Evolutionary conservation across 2,797 vertebrate species (phyloP).

Genomic region (Sebastiscus tertius): DNA sequence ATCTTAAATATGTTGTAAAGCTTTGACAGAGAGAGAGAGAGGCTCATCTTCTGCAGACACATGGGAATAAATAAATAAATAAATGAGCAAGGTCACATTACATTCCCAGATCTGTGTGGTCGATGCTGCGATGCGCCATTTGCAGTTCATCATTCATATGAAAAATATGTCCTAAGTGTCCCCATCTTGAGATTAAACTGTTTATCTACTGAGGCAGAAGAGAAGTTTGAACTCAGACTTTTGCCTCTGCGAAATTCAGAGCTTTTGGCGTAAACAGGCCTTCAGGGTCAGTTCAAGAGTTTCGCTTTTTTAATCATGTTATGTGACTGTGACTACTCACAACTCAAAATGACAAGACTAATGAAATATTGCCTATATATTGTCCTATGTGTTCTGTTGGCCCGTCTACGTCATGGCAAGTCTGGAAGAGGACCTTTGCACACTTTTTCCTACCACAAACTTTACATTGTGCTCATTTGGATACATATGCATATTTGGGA

Average conservation of each 20-base stretch:
- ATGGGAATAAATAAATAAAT: not conserved
- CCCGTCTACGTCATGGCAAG: not conserved
- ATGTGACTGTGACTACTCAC: slow-evolving; percentile 3
- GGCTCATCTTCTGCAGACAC: slow-evolving; percentile 1
- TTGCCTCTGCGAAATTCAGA: not conserved
- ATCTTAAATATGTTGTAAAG: not conserved
- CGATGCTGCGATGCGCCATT: slow-evolving; percentile 22
- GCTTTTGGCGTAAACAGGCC: slow-evolving; percentile 14
- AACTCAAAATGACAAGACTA: not conserved
- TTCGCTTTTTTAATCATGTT: slow-evolving; percentile 19
- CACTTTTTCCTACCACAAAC: not conserved
- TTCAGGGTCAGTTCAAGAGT: slow-evolving; percentile 15
- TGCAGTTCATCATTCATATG: slow-evolving; percentile 27
- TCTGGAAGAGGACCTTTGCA: not conserved
- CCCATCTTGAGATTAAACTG: slow-evolving; percentile 14
- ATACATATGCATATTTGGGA: too few species aligned
- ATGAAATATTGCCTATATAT: not conserved
- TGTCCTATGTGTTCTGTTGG: not conserved
- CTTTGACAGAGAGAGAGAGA: not conserved
- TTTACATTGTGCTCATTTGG: not conserved
- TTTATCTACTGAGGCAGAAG: slow-evolving; percentile 34
- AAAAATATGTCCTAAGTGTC: slow-evolving; percentile 18
- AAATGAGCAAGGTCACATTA: not conserved
- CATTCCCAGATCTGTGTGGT: slow-evolving; percentile 29
- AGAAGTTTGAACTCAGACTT: slow-evolving; percentile 7